Base-by-base conservation (phyloP, 2,888 invertebrate genomes). In the Drosophila maculinotata region DNA sequence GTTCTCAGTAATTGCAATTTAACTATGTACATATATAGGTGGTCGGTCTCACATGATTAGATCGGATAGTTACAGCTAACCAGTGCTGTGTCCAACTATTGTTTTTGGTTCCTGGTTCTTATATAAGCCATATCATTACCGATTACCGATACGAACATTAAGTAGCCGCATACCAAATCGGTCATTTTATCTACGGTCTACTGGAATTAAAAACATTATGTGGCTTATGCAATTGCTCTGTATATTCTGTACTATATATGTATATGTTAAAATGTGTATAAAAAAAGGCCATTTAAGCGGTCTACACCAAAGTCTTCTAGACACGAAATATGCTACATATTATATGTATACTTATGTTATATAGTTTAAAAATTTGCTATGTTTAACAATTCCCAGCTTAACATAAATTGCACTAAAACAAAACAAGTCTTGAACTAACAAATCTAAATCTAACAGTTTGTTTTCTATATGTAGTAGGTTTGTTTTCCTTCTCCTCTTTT, bases 321-420 rank as follows among this genome's bases (percentile, higher is more conserved):
- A 59, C 30, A 33, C 14, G 25, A 30, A 26, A 6, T 42, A 26
- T 15, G 30, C 23, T 44, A 35, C 26, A 15, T 51, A 20, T n/a
- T 2, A 5, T 41, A 4, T 26, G 14, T 41, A 54, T 60, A 52
- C n/a, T n/a, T 36, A 44, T 44, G 28, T 8, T 38, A 23, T 35
- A 5, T 44, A 39, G 23, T 35, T 54, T 42, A 35, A 30, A 48
- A 49, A 54, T 54, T 49, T 17, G 38, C 45, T 66, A 58, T 48
- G 6, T 7, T 41, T 54, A 70, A 70, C 70, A 56, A 52, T 36
- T 62, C 67, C 38, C 25, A 30, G 5, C 14, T 17, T 52, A 64
- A 63, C 20, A 20, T 66, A 69, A 74, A 74, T 74, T 74, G 65
- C 58, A 74, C 73, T 74, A 74, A 47, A 64, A 60, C 49, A 28